Evolutionary conservation across 2,888 invertebrate genomes (phyloP).

Genomic region (Cosmia trapezina): DNA sequence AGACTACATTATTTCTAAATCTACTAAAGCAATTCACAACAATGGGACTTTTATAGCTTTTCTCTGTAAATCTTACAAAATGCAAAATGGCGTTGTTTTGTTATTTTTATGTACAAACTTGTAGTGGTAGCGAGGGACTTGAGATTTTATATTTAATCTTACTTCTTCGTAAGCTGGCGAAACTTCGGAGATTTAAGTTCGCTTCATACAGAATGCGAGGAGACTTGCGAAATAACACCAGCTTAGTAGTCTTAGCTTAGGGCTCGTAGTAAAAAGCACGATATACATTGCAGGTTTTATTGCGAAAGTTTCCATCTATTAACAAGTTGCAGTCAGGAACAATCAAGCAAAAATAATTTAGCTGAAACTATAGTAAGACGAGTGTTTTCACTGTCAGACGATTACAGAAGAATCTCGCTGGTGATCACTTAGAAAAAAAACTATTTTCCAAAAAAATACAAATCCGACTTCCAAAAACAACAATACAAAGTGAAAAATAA

Average conservation of each 20-base stretch:
- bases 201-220: conserved; percentile 4
- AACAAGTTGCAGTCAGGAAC: background rate
- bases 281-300: conserved; percentile 12
- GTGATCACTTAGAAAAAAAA: background rate
- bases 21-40: background rate
- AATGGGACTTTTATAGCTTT: background rate
- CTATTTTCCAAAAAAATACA: too few relatives aligned
- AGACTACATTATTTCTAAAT: background rate
- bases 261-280: background rate
- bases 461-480: too few relatives aligned
- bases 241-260: background rate
- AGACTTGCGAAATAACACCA: conserved; percentile 10
- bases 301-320: conserved; percentile 14
- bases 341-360: background rate
- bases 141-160: conserved; percentile 39
- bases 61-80: conserved; percentile 11
- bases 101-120: conserved; percentile 40
- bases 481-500: too few relatives aligned
- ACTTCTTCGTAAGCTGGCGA: conserved; percentile 7
- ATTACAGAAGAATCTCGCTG: background rate
- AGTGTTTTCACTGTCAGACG: background rate
- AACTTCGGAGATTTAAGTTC: conserved; percentile 28
- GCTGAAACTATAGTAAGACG: background rate
- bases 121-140: conserved; percentile 28
- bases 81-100: conserved; percentile 27